A percentile compares a stretch with the other conserved stretches of the same genome.
phyloP scores from a whole-genome alignment of 1,140 invertebrate genomes.

The Drosophila azteca region DNA sequence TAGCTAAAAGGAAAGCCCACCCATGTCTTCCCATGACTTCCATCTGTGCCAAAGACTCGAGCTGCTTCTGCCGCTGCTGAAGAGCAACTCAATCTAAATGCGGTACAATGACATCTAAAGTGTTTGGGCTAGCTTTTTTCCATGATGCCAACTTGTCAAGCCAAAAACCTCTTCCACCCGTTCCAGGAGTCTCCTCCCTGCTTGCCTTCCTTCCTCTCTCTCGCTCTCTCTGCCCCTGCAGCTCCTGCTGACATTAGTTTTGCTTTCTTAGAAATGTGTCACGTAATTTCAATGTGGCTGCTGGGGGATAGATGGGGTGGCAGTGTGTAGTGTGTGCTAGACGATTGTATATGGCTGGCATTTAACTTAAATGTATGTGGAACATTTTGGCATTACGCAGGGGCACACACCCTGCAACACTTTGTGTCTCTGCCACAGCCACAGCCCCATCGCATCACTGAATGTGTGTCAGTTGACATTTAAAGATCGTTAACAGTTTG shows the following conservation, averaged over 20 bases:
- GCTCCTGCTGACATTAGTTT: slow-evolving; percentile 70
- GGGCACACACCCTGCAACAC: slow-evolving; percentile 1
- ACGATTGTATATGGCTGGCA: slow-evolving; percentile 76
- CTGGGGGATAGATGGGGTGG: slow-evolving; percentile 8
- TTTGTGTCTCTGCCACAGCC: neutral
- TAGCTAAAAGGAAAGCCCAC: neutral
- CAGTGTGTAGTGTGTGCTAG: slow-evolving; percentile 6
- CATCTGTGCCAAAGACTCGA: slow-evolving; percentile 73
- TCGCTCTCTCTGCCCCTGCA: neutral
- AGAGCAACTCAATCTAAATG: slow-evolving; percentile 81
- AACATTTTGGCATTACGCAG: slow-evolving; percentile 62
- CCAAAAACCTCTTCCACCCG: slow-evolving; percentile 7
- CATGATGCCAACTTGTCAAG: slow-evolving; percentile 53
- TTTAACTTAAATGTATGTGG: slow-evolving; percentile 77
- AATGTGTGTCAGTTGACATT: slow-evolving; percentile 74
- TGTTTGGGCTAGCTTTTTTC: slow-evolving; percentile 68
- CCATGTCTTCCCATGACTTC: slow-evolving; percentile 29
- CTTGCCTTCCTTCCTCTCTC: slow-evolving; percentile 1
- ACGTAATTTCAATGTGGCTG: slow-evolving; percentile 66
- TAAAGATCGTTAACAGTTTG: slow-evolving; percentile 71
- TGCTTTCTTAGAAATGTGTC: slow-evolving; percentile 80
- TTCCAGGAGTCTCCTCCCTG: neutral
- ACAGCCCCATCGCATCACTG: neutral
- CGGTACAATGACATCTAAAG: slow-evolving; percentile 82
- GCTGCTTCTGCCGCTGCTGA: slow-evolving; percentile 13